Evolutionary conservation across 2,888 invertebrate genomes (phyloP), one percentile per base, ranked within the genome.

Genomic region (Orthosia cruda): DNA sequence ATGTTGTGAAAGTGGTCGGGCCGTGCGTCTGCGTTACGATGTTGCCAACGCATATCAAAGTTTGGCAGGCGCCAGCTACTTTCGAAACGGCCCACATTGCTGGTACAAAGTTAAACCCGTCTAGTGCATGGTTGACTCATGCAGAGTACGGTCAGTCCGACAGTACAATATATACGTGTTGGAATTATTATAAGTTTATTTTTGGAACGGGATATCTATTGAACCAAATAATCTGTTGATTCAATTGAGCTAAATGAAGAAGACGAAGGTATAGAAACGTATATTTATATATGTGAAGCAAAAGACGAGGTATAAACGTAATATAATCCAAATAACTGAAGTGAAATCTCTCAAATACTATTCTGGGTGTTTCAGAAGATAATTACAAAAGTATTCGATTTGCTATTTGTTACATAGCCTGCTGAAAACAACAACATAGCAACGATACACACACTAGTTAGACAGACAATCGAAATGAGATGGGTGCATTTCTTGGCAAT

Each of bases 11-110:
- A 92, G 92, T 91, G 86, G 83, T 85, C 85, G 87, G 87, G 85
- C 86, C 85, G 87, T 86, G 85, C 83, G 87, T 88, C 87, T 86
- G 84, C 83, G 81, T 83, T 87, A 81, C 84, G 89, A 88, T 87
- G 91, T 94, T 94, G 94, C 92, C 95, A 94, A 89, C 87, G 88
- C 89, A 86, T 89, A 90, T 92, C 91, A 91, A 92, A 94, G 91
- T 94, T 94, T 94, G 95, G 95, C 95, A 94, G 94, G 91, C 93
- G 93, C 92, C 89, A 77, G 88, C 87, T 89, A 91, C 93, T 94
- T 93, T 94, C 93, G 93, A 93, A 94, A 94, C 91, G 90, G 72
- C 88, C 91, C 90, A 91, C 90, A 92, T 92, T 88, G 86, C 88
- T 85, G 83, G 89, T 87, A 87, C 88, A 89, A 88, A 90, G 88